phyloP scores from a whole-genome alignment of 2,888 invertebrate genomes.

The Norana najaformis region DNA sequence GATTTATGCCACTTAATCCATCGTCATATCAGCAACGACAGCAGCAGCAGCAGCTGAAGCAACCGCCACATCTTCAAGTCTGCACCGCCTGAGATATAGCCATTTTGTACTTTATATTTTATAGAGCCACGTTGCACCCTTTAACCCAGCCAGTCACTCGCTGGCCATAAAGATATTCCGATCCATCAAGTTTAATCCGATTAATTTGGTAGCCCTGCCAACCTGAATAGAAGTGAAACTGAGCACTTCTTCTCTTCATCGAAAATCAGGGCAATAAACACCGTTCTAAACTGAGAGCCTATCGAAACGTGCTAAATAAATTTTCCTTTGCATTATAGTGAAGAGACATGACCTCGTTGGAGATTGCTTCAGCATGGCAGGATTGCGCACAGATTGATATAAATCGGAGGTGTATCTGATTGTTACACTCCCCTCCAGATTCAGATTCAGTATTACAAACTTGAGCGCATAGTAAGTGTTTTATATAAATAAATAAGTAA shows the following conservation, averaged over 20 bases:
- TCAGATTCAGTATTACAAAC: not conserved
- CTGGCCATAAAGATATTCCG: not conserved
- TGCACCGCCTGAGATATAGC: constrained; percentile 4
- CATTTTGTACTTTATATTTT: not conserved
- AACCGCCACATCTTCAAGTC: not conserved
- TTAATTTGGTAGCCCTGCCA: not conserved
- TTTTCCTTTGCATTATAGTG: not conserved
- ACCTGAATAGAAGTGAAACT: not conserved
- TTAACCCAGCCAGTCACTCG: not conserved
- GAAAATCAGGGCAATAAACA: not conserved
- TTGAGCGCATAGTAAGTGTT: not conserved
- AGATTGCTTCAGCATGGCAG: not conserved
- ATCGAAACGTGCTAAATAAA: not conserved
- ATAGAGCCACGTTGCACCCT: not conserved
- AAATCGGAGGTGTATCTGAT: not conserved
- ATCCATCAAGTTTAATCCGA: not conserved
- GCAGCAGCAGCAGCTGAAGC: not conserved
- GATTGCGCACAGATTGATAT: not conserved
- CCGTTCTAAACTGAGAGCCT: not conserved
- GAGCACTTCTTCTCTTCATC: not conserved
- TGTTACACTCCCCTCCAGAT: not conserved
- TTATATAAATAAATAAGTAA: too few relatives aligned
- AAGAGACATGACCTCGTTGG: not conserved
- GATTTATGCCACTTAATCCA: not conserved
- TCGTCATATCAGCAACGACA: not conserved